Evolutionary conservation across 2,797 vertebrate genomes (phyloP), one percentile per base, ranked within the genome.

Genomic region (Aphelocoma californica): DNA sequence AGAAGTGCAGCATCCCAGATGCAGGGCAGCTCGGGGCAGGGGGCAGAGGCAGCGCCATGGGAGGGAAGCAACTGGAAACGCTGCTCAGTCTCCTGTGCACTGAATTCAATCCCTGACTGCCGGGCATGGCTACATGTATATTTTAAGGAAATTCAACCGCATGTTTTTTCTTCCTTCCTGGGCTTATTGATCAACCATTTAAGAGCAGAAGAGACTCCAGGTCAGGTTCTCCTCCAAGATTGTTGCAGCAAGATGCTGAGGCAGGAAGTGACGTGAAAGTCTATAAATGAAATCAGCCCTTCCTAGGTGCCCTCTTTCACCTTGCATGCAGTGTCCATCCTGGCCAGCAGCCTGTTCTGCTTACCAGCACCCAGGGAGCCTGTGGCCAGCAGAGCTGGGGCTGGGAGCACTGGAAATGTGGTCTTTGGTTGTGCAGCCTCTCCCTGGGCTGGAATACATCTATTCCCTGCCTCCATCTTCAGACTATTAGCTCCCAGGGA

Each of bases 131-230:
- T 56, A 40, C 78, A 54, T 36, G 40, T 60, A 34, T 73, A 69
- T 93, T 95, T 93, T 75, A 94, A 96, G 70, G 65, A 92, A 92
- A 96, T 88, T 66, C 44, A 90, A 93, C 67, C 1, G 0, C 36
- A 13, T 70, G 40, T 1, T 73, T 92, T 14, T 82, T 95, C 32
- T 57, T 94, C 66, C 80, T 93, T 90, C 72, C 66, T 80, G 71
- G 26, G 65, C 18, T 91, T 90, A 90, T 57, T 71, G 77, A 88
- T 93, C 38, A 78, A 64, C 50, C 29, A 26, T 79, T 79, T 82
- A 94, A 90, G 78, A 96, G 50, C 20, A 72, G 40, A 50, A 56
- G 34, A 91, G 25, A 71, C 42, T 88, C 25, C 47, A 62, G 75
- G 54, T 62, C 72, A 85, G 47, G n/a, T 90, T 92, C 80, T 81